phyloP scores from a whole-genome alignment of 2,888 invertebrate species.

The Macaria liturata region DNA sequence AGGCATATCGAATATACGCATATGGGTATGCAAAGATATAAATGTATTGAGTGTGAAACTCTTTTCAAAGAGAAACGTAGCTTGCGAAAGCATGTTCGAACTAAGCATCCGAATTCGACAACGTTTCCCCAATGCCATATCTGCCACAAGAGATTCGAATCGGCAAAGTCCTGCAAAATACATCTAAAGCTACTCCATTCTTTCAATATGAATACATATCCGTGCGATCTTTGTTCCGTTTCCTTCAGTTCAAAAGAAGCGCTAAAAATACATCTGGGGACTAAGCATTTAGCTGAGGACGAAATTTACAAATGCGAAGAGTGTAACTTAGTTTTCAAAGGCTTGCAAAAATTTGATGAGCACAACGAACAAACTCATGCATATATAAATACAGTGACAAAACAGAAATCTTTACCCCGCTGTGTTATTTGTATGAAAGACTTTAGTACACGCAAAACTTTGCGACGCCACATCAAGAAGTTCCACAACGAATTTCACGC shows the following conservation, averaged over 20 bases:
- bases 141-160: conserved; percentile 67
- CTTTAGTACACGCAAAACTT: conserved; percentile 67
- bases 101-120: conserved; percentile 62
- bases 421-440: conserved; percentile 69
- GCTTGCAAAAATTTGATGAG: conserved; percentile 59
- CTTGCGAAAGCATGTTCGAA: conserved; percentile 64
- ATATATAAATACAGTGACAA: conserved; percentile 37
- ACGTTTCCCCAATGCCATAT: conserved; percentile 69
- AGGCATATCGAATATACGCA: conserved; percentile 70
- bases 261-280: conserved; percentile 55
- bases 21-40: conserved; percentile 65
- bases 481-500: conserved; percentile 64
- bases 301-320: conserved; percentile 68
- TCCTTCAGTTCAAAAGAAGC: conserved; percentile 62
- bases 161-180: conserved; percentile 70
- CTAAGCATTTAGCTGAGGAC: conserved; percentile 63
- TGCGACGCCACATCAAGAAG: conserved; percentile 67
- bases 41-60: conserved; percentile 68
- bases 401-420: conserved; percentile 52
- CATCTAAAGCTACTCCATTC: conserved; percentile 67
- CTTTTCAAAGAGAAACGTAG: conserved; percentile 71
- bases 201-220: conserved; percentile 65
- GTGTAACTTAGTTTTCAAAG: conserved; percentile 65
- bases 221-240: conserved; percentile 64
- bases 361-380: conserved; percentile 55